Evolutionary conservation across 30 jellyfish, hydroid and myxozoan genomes (phyloP), one percentile per base, ranked within the genome.

Genomic region (Chrysaora quinquecirrha): DNA sequence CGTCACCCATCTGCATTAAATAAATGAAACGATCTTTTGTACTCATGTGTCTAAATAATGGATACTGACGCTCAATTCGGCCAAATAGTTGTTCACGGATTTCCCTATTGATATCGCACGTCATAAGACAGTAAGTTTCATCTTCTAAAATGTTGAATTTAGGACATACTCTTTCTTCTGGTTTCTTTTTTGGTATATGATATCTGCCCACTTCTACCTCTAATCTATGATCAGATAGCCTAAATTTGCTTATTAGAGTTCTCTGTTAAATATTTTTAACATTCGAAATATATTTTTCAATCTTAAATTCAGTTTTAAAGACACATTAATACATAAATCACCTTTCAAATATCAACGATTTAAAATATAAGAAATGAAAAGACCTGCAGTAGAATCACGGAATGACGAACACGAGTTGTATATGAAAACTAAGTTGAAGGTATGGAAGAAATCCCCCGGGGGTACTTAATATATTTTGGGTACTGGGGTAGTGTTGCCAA

Each of bases 31-130:
- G 16, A 43, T 43, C 58, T 43, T 43, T 43, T 16, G 58, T 16
- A 43, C 16, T 43, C 58, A 43, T 43, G 58, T 43, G 58, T 43
- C 58, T 43, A 23, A 63, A 1, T n/a, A n/a, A n/a, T n/a, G n/a
- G n/a, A n/a, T n/a, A n/a, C n/a, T n/a, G n/a, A n/a, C n/a, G n/a
- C n/a, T 64, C 77, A 1, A 64, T 64, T 64, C 29, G 77, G 23
- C 29, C 77, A 64, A 30, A 64, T 21, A 64, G 77, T 64, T 64
- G 60, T 30, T 64, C 50, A 0, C 77, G 12, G 77, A 64, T 64
- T 64, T 64, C 77, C 50, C 77, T 64, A 64, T 29, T 64, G 23
- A 64, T 64, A 64, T 64, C 77, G 77, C 76, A 2, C 7, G 77
- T 22, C 77, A 64, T 64, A 20, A 64, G 50, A 49, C 77, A 64